phyloP scores from a whole-genome alignment of 2,113 vertebrate genomes.

The Saccopteryx bilineata region DNA sequence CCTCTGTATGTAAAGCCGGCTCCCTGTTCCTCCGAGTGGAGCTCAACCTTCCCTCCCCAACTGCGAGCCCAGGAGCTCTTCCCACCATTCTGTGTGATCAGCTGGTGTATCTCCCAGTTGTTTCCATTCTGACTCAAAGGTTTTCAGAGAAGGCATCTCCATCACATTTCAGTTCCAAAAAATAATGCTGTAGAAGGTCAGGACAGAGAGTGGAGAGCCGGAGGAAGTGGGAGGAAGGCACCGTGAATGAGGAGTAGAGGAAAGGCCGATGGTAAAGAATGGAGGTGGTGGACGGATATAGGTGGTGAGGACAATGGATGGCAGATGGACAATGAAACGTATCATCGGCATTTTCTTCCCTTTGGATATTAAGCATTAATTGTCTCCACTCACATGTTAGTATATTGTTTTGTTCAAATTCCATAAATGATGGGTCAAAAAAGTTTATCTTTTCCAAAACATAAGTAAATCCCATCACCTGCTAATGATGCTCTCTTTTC shows the following conservation, averaged over 20 bases:
- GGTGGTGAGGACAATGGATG: no score
- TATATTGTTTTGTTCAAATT: not conserved
- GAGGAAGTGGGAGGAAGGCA: fast-evolving
- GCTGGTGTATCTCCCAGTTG: not conserved
- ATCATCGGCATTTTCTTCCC: fast-evolving
- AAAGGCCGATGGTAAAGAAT: fast-evolving
- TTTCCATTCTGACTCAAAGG: not conserved
- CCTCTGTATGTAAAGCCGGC: not conserved
- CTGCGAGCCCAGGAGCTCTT: not conserved
- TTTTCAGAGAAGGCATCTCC: not conserved
- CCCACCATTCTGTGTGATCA: not conserved
- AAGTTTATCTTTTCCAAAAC: not conserved
- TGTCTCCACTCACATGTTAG: fast-evolving
- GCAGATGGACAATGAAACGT: fast-evolving
- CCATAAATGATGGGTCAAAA: not conserved
- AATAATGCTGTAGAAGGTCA: fast-evolving
- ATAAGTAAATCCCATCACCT: not conserved
- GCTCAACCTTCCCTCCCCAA: fast-evolving
- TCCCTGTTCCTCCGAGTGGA: not conserved
- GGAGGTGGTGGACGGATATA: fast-evolving
- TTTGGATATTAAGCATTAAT: not conserved
- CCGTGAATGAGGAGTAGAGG: fast-evolving
- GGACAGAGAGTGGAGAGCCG: fast-evolving
- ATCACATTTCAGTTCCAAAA: fast-evolving
- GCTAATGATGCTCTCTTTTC: not conserved